Conservation (phyloP, 2,888 invertebrate species). For the Caenorhabditis sinica region DNA sequence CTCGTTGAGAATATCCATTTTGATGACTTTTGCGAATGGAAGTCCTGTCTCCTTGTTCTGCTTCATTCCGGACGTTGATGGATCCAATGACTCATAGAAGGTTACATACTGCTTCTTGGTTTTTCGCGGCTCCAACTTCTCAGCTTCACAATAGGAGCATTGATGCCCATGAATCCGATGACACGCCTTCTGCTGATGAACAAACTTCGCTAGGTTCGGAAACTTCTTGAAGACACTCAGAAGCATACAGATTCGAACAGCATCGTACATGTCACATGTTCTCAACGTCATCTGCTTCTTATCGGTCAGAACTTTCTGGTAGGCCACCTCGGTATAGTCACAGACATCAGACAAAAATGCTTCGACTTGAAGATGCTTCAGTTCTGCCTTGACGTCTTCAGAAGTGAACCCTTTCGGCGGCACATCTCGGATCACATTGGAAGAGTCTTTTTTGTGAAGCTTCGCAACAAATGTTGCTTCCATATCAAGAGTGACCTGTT, state of each 20-base stretch:
- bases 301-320: background rate
- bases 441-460: background rate
- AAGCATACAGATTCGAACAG: background rate
- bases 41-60: too few relatives aligned
- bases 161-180: too few relatives aligned
- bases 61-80: too few relatives aligned
- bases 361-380: background rate
- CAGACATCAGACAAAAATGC: background rate
- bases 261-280: background rate
- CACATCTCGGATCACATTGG: background rate
- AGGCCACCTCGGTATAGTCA: background rate
- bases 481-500: background rate
- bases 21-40: too few relatives aligned
- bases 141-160: too few relatives aligned
- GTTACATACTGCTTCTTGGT: too few relatives aligned
- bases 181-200: too few relatives aligned
- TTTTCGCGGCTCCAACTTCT: too few relatives aligned
- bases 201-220: background rate
- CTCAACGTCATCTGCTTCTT: background rate
- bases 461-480: background rate
- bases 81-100: too few relatives aligned
- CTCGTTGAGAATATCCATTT: too few relatives aligned
- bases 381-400: background rate
- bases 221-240: background rate
- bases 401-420: background rate